phyloP scores from a whole-genome alignment of 1,140 invertebrate genomes.

The Eriosoma lanigerum region DNA sequence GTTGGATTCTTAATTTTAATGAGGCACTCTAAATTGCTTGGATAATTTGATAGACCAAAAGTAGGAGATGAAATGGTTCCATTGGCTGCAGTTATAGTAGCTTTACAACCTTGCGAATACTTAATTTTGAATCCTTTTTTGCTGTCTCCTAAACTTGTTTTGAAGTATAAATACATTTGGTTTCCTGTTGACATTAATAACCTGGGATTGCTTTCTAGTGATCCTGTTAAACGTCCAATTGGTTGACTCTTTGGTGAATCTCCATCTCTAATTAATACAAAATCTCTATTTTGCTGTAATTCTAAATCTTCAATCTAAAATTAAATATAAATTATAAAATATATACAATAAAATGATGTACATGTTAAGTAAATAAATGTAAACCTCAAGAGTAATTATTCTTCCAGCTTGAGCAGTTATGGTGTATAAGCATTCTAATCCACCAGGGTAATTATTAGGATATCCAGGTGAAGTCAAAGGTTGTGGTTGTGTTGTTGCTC shows the following conservation, averaged over 20 bases:
- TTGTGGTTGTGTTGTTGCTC: conserved; percentile 80
- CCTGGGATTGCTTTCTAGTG: conserved; percentile 73
- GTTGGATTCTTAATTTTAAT: conserved; percentile 83
- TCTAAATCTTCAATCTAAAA: conserved; percentile 81
- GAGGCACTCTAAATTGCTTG: conserved; percentile 88
- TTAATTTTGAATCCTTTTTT: conserved; percentile 88
- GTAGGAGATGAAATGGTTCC: conserved; percentile 86
- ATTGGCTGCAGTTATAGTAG: conserved; percentile 76
- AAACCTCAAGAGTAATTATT: conserved; percentile 84
- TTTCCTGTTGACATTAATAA: conserved; percentile 89
- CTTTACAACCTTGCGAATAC: conserved; percentile 84
- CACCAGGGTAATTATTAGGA: conserved; percentile 88
- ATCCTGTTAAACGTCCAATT: conserved; percentile 80
- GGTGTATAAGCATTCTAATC: conserved; percentile 90
- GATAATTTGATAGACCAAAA: conserved; percentile 79
- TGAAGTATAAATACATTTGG: conserved; percentile 87
- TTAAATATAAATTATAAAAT: background rate
- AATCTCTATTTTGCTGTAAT: conserved; percentile 81
- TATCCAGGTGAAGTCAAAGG: conserved; percentile 85
- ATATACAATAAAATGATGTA: too few relatives aligned
- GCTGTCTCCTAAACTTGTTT: conserved; percentile 84
- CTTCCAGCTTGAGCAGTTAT: conserved; percentile 84
- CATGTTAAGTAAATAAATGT: conserved; percentile 52
- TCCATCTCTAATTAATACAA: conserved; percentile 86
- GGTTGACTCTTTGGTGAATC: conserved; percentile 79